Conservation (phyloP, 1,140 invertebrate species). For the Drosophila repleta region DNA sequence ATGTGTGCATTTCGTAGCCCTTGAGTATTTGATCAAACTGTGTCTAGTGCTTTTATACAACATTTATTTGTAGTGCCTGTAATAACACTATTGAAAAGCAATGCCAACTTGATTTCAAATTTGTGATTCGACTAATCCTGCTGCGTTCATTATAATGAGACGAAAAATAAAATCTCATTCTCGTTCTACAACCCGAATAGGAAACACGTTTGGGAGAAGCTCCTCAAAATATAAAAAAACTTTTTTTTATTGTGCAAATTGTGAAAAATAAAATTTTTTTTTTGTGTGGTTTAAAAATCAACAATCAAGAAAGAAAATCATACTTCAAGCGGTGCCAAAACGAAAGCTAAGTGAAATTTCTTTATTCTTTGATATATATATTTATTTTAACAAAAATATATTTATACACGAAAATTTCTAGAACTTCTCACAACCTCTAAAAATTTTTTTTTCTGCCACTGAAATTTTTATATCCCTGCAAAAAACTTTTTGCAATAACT, state of each 20-base stretch:
- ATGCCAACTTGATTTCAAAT: slow-evolving; percentile 9
- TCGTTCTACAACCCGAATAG: neutral
- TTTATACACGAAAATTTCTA: slow-evolving; percentile 4
- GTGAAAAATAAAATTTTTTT: neutral
- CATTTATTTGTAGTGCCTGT: neutral
- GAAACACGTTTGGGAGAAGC: neutral
- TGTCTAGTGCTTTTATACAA: neutral
- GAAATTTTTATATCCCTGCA: neutral
- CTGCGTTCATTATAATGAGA: too few relatives aligned
- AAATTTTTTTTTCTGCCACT: neutral
- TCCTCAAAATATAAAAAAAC: neutral
- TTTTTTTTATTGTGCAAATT: neutral
- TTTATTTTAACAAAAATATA: too few relatives aligned
- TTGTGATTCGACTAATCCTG: neutral
- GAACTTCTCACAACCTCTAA: neutral
- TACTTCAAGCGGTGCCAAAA: neutral
- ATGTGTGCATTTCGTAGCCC: slow-evolving; percentile 16
- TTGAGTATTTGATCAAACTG: slow-evolving; percentile 18
- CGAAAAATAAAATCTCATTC: neutral
- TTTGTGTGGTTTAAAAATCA: neutral
- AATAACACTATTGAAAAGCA: neutral
- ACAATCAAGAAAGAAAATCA: too few relatives aligned
- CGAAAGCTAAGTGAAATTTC: slow-evolving; percentile 7
- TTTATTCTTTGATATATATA: slow-evolving; percentile 1
- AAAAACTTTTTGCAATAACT: neutral